Evolutionary conservation across 1,140 invertebrate genomes (phyloP), one percentile per base, ranked within the genome.

Genomic region (Helicorthomorpha holstii): DNA sequence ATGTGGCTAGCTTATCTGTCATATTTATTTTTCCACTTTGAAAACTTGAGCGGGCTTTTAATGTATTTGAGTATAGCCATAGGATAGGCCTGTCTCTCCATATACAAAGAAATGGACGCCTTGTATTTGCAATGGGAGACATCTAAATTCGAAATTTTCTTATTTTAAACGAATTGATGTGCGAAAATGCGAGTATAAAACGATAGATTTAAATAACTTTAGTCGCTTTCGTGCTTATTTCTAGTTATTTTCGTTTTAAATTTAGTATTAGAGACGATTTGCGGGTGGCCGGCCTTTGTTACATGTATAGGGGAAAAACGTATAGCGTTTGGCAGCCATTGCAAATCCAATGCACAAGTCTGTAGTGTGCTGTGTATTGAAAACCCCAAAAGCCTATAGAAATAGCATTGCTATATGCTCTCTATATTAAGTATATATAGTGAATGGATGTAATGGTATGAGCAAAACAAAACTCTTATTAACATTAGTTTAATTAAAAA

Each of bases 91-190:
- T 34, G 29, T 16, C 21, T 46, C 19, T 46, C 19, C 44, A 7
- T 7, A 46, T 46, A 25, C 44, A 46, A 52, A 52, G 51, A 47
- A 25, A 52, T 52, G 51, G 51, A 44, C 46, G 51, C 51, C 51
- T 47, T 52, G 19, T 14, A 50, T 44, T 46, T 46, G 7, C 22
- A 50, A 50, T 50, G 16, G 44, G 44, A 4, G 19, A 22, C 19
- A 4, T 46, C 12, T 7, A 46, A 46, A 4, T 46, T 34, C 29
- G 29, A 34, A 34, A 34, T n/a, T n/a, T n/a, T n/a, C n/a, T n/a
- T n/a, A n/a, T n/a, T n/a, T n/a, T n/a, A n/a, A n/a, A n/a, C n/a
- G n/a, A n/a, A n/a, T n/a, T n/a, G n/a, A n/a, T n/a, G n/a, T n/a
- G n/a, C n/a, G n/a, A n/a, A n/a, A n/a, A n/a, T n/a, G n/a, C n/a